Evolutionary conservation across 2,113 vertebrate genomes (phyloP).

Genomic region (Pelobates fuscus): DNA sequence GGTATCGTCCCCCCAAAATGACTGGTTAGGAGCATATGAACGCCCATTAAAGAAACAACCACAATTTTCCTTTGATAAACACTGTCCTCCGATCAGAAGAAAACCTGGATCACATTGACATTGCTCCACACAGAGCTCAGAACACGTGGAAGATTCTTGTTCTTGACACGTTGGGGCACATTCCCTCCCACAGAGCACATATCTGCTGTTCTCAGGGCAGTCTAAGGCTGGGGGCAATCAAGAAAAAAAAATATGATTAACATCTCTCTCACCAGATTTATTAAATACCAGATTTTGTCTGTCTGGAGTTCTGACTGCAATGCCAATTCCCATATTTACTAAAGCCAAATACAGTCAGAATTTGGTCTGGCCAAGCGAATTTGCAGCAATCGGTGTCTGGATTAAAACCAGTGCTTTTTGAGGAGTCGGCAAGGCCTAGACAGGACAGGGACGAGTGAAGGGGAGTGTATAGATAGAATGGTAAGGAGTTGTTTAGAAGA

Average conservation of each 20-base stretch:
- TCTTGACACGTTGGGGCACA: conserved; percentile 60
- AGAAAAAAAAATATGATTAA: background rate
- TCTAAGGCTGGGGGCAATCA: conserved; percentile 1
- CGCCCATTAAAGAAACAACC: conserved; percentile 55
- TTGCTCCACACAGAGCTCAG: conserved; percentile 58
- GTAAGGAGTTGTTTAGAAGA: too few species aligned
- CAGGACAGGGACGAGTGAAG: too few species aligned
- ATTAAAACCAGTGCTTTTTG: too few species aligned
- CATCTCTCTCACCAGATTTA: too few species aligned
- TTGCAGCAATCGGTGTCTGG: too few species aligned
- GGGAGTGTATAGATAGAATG: too few species aligned
- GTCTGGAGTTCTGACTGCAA: too few species aligned
- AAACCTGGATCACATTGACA: conserved; percentile 62
- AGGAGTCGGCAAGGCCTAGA: too few species aligned
- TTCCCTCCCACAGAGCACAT: conserved; percentile 57
- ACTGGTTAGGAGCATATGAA: conserved; percentile 60
- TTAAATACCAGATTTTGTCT: too few species aligned
- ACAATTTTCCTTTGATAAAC: conserved; percentile 55
- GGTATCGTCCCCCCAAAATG: conserved; percentile 55
- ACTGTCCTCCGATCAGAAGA: conserved; percentile 58
- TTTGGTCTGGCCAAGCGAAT: too few species aligned
- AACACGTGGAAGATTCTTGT: conserved; percentile 47
- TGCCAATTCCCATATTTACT: too few species aligned
- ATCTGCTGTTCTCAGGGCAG: conserved; percentile 63
- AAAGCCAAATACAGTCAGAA: too few species aligned